Base-by-base conservation (phyloP, 1,140 invertebrate species). In the Brachionus asplanchnoidis region DNA sequence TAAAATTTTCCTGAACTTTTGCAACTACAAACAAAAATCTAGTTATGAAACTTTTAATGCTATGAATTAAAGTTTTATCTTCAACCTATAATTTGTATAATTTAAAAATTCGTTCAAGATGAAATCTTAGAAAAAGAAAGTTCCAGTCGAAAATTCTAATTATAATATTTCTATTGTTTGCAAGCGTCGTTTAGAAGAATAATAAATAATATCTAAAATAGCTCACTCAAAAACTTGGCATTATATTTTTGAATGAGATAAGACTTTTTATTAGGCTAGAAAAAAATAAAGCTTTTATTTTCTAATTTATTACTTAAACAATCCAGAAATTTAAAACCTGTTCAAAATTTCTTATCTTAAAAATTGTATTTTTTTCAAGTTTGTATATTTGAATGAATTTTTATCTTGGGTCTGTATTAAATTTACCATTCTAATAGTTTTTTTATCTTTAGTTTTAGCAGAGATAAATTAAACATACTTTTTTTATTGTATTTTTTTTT, bases 321-420 rank as follows among this genome's bases (percentile, higher is more conserved):
- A 68, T 68, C n/a, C 26, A 68, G 68, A 73, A 73, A 73, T 73
- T 73, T 2, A 73, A 73, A 73, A 73, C 68, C 36, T 73, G 68
- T 73, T 73, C 32, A 42, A 68, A 40, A 68, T 73, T 42, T 73
- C 68, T 73, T 73, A 73, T 73, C 68, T 36, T 1, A 32, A 68
- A 32, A 40, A 32, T 68, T 68, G 66, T 68, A 68, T 32, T 68
- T 40, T 32, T 40, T 68, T 17, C 26, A 42, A 20, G 36, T 40
- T 42, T 73, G 14, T 42, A 42, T 73, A 42, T 73, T 73, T 68
- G 66, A 68, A 42, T 42, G 44, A 6, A 20, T 42, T 73, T 73
- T 42, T 73, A 36, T 73, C 36, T 20, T 36, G 23, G n/a, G 32
- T 73, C 68, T 73, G 68, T 40, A 23, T 73, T 40, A 73, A 73